Evolutionary conservation across 2,888 invertebrate species (phyloP), one percentile per base, ranked within the genome.

Genomic region (Drosophila emarginata): DNA sequence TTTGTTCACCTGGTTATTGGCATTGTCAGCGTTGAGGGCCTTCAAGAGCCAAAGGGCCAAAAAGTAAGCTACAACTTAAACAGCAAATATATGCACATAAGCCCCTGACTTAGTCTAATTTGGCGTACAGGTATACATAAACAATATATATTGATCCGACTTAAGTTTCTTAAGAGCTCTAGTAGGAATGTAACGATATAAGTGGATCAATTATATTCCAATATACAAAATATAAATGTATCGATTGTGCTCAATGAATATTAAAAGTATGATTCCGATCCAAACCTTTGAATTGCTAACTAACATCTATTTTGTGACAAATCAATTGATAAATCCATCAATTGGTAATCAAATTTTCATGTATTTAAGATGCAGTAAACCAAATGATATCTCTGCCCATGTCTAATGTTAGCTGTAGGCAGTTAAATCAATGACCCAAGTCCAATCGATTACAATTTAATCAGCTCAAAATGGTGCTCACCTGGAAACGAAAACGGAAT

Each of bases 401-500:
- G 4, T 23, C 2, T 23, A 2, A 18, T 45, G 9, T 45, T 21
- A 18, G 18, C 45, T 4, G 4, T 14, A 11, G 45, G 45, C 45
- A 45, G 21, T 45, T 21, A 45, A 45, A 21, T 45, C 45, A 45
- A 45, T 21, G 45, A 45, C 45, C 45, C 45, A 45, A 45, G 45
- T 45, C 45, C 45, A 45, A 45, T 45, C 45, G 45, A 45, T 45
- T 45, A 45, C 45, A 18, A 45, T 45, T 21, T 45, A 45, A 45
- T 45, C 45, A 45, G 45, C 45, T 21, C 21, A 45, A 21, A 45
- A 11, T 2, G 45, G 14, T 18, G 45, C 45, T 21, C 45, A 45
- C 21, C 45, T 45, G 18, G 11, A 45, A 45, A 45, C 18, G 18
- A 45, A 45, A 15, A 9, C 2, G 40, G 15, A 45, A 45, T 45